Conservation (phyloP, 2,113 vertebrate species). For the Geothlypis trichas region DNA sequence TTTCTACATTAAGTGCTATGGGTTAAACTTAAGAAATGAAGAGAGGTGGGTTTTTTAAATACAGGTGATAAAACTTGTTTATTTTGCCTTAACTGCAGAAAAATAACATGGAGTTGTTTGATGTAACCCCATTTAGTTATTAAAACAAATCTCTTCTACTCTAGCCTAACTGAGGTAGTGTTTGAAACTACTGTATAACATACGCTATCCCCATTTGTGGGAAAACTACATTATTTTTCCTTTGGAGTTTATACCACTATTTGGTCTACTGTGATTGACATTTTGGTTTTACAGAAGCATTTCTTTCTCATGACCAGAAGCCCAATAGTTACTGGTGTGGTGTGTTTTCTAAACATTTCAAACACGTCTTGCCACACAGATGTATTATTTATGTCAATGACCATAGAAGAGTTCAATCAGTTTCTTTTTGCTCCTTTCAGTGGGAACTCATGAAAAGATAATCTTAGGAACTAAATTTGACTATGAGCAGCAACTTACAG, state of each 20-base stretch:
- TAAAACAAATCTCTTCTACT: constrained; percentile 71
- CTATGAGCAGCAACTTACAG: constrained; percentile 44
- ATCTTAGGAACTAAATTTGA: constrained; percentile 22
- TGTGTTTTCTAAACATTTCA: constrained; percentile 50
- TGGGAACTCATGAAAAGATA: constrained; percentile 23
- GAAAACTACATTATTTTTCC: constrained; percentile 71
- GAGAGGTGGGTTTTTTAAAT: constrained; percentile 28
- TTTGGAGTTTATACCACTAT: constrained; percentile 78
- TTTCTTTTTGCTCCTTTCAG: constrained; percentile 23
- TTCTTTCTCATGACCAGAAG: constrained; percentile 45
- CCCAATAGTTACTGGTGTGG: constrained; percentile 35
- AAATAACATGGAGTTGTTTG: constrained; percentile 46
- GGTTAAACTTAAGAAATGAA: constrained; percentile 50
- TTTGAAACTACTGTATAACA: constrained; percentile 74
- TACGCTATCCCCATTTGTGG: constrained; percentile 62
- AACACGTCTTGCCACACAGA: constrained; percentile 20
- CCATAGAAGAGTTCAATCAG: not conserved
- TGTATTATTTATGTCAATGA: not conserved
- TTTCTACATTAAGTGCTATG: constrained; percentile 68
- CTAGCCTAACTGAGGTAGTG: constrained; percentile 80
- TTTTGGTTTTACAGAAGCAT: constrained; percentile 73
- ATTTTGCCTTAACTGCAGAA: constrained; percentile 58
- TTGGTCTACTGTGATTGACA: constrained; percentile 73
- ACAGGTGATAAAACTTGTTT: constrained; percentile 47
- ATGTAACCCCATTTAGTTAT: constrained; percentile 51